These are phyloP conservation scores for Leptura quadrifasciata DNA, from an alignment of 2,888 invertebrate species.

Conservation along the genomic window DNA sequence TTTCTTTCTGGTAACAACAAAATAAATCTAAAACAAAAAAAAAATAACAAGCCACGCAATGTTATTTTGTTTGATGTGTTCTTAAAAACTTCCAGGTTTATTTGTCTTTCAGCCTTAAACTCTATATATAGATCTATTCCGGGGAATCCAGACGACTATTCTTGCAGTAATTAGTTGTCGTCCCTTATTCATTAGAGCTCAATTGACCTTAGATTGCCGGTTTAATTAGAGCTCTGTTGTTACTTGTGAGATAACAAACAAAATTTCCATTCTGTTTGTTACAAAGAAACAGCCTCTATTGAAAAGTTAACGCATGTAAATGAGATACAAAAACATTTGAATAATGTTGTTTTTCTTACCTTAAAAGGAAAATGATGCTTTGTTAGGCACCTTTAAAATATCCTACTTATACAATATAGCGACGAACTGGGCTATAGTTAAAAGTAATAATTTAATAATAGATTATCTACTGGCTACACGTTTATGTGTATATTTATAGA, in stretches of 20 bases:
- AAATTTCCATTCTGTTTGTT: constrained; percentile 59
- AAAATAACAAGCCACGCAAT: neutral
- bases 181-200: constrained; percentile 49
- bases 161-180: constrained; percentile 32
- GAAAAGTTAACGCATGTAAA: constrained; percentile 45
- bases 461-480: constrained; percentile 1
- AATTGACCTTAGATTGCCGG: constrained; percentile 54
- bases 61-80: neutral
- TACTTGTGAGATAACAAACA: constrained; percentile 55
- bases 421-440: neutral
- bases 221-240: constrained; percentile 57
- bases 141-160: constrained; percentile 13
- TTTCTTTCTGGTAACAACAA: no score
- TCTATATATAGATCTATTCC: constrained; percentile 1
- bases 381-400: constrained; percentile 20
- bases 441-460: constrained; percentile 4
- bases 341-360: constrained; percentile 40
- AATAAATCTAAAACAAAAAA: no score
- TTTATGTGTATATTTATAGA: neutral
- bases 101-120: neutral
- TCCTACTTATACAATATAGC: neutral
- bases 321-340: constrained; percentile 42
- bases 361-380: constrained; percentile 25
- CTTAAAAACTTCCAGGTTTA: neutral
- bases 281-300: constrained; percentile 34